Percentiles rank a stretch among this genome's conserved stretches.
These are phyloP conservation scores for Glossophaga mutica DNA, from an alignment of 2,797 vertebrate genomes.

Conservation along the genomic window DNA sequence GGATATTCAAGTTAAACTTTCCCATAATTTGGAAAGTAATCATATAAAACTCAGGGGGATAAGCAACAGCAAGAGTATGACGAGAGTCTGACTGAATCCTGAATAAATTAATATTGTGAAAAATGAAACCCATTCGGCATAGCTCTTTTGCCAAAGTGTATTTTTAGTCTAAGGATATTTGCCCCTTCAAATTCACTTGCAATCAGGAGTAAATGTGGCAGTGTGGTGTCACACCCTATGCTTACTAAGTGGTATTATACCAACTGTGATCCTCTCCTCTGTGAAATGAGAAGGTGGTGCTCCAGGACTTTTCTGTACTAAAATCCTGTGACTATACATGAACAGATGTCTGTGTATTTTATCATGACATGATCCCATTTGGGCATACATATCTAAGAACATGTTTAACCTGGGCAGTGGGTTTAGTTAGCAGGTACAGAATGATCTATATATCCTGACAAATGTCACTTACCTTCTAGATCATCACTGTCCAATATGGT, in stretches of 20 bases:
- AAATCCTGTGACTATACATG: not conserved
- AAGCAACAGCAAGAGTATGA: not conserved
- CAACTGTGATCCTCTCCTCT: not conserved
- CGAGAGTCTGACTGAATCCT: not conserved
- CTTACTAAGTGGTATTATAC: not conserved
- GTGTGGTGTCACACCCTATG: not conserved
- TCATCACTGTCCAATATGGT: not conserved
- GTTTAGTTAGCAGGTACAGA: not conserved
- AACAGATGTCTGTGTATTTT: not conserved
- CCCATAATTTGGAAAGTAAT: not conserved
- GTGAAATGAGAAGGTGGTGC: not conserved
- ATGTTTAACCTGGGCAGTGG: not conserved
- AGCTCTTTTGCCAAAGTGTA: not conserved
- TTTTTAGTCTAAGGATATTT: conserved; percentile 16
- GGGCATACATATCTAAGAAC: not conserved
- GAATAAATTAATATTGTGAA: not conserved
- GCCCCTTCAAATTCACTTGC: not conserved
- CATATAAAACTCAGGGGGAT: not conserved
- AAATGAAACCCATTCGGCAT: not conserved
- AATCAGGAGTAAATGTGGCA: not conserved
- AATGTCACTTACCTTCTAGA: not conserved
- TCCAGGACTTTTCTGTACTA: not conserved
- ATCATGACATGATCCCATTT: not conserved
- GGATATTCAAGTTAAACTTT: not conserved
- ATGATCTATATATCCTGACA: not conserved